A percentile compares a stretch with the other conserved stretches of the same genome.
Evolutionary conservation across 2,888 invertebrate genomes (phyloP).

Genomic region (Pyralis farinalis): DNA sequence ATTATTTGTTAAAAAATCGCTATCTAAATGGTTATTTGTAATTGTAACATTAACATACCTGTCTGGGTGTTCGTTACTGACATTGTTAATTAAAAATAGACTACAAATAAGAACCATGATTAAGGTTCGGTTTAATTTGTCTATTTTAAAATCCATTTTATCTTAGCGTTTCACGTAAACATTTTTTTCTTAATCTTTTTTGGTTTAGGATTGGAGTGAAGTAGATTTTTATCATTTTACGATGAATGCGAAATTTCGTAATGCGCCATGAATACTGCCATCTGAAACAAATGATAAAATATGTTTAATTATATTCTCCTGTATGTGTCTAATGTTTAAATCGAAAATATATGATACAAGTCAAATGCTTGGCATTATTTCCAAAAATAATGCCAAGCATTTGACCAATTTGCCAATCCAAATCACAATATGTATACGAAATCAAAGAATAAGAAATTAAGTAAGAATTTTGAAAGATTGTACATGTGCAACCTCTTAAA

Average conservation of each 20-base stretch:
- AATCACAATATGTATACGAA: too few species aligned
- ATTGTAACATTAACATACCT: constrained; percentile 20
- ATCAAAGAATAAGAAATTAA: too few species aligned
- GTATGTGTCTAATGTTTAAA: too few species aligned
- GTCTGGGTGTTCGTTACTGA: constrained; percentile 18
- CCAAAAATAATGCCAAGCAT: too few species aligned
- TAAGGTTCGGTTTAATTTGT: constrained; percentile 16
- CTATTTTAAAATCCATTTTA: constrained; percentile 27
- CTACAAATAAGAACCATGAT: constrained; percentile 26
- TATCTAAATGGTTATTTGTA: constrained; percentile 32
- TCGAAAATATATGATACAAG: too few species aligned
- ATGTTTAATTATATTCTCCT: too few species aligned
- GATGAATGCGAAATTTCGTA: constrained; percentile 1
- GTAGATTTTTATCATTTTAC: constrained; percentile 2
- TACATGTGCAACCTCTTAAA: too few species aligned
- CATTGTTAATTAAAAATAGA: constrained; percentile 24
- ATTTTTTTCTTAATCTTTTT: constrained; percentile 15
- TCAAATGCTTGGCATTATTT: too few species aligned
- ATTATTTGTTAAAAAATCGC: constrained; percentile 9
- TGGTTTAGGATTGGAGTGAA: neutral
- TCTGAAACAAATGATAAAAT: constrained; percentile 3
- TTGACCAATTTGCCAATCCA: too few species aligned
- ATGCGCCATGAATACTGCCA: neutral
- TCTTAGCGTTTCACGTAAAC: constrained; percentile 16
- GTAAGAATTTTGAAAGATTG: too few species aligned